phyloP scores from a whole-genome alignment of 2,888 invertebrate genomes.

The Prenolepis imparis region DNA sequence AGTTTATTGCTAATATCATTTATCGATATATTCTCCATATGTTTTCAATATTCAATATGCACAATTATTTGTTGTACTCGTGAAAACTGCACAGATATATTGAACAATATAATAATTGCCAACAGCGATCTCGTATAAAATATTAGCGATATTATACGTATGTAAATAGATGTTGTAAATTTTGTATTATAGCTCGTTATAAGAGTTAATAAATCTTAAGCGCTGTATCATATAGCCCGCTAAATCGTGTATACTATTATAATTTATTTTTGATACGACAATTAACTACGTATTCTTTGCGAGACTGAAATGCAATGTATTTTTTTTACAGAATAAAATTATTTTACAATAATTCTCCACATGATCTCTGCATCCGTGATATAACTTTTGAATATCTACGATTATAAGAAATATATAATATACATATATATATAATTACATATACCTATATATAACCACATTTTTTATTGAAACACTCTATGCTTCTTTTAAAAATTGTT shows the following conservation, averaged over 20 bases:
- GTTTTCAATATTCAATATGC: neutral
- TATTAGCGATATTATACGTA: neutral
- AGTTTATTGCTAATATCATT: neutral
- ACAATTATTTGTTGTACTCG: neutral
- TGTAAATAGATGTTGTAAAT: slow-evolving; percentile 74
- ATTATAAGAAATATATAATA: too few relatives aligned
- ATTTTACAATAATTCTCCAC: slow-evolving; percentile 55
- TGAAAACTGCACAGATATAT: neutral
- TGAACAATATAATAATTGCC: slow-evolving; percentile 11
- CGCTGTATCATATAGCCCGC: slow-evolving; percentile 64
- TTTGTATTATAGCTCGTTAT: slow-evolving; percentile 62
- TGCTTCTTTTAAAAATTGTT: neutral
- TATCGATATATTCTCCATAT: neutral
- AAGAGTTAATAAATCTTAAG: slow-evolving; percentile 42
- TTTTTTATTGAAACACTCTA: neutral
- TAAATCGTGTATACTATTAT: slow-evolving; percentile 66
- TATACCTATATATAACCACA: neutral
- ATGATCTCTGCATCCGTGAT: neutral
- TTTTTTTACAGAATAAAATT: slow-evolving; percentile 66
- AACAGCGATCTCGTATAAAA: slow-evolving; percentile 40
- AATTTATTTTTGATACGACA: slow-evolving; percentile 69
- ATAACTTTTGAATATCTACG: neutral
- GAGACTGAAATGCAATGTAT: slow-evolving; percentile 68
- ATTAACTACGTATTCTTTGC: slow-evolving; percentile 44
- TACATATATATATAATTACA: neutral